phyloP scores from a whole-genome alignment of 2,113 vertebrate genomes.

The Nothobranchius furzeri region DNA sequence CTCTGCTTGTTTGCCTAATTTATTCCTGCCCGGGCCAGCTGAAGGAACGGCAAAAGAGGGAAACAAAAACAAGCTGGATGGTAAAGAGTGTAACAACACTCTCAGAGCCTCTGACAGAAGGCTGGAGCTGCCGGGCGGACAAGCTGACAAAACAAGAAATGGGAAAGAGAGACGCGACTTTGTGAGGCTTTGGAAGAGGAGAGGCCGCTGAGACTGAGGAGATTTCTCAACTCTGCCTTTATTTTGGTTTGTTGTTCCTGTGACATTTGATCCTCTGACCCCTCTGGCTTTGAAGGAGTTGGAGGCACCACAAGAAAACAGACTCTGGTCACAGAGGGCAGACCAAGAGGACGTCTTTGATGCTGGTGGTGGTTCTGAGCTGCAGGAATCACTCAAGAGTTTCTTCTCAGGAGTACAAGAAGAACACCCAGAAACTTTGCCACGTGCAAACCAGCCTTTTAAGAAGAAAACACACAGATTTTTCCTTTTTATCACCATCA shows the following conservation, averaged over 20 bases:
- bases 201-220: constrained; percentile 30
- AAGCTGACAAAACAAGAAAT: constrained; percentile 73
- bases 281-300: constrained; percentile 31
- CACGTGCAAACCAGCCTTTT: background rate
- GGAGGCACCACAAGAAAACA: constrained; percentile 42
- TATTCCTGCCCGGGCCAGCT: constrained; percentile 62
- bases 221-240: constrained; percentile 55
- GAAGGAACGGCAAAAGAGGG: constrained; percentile 12
- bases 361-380: constrained; percentile 36
- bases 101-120: constrained; percentile 59
- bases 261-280: constrained; percentile 60
- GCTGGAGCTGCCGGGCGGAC: constrained; percentile 73
- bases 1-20: constrained; percentile 66
- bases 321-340: constrained; percentile 44
- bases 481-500: constrained; percentile 28
- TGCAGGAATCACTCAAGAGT: background rate
- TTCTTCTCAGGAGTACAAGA: background rate
- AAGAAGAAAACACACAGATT: constrained; percentile 1
- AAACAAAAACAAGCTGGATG: constrained; percentile 19
- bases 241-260: constrained; percentile 38
- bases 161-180: constrained; percentile 31
- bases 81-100: constrained; percentile 66
- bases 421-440: too few species aligned
- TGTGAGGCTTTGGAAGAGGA: constrained; percentile 18
- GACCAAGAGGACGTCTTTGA: constrained; percentile 50